These are phyloP conservation scores for Lissonota sp. DNA, from an alignment of 2,888 invertebrate species.

Conservation along the genomic window DNA sequence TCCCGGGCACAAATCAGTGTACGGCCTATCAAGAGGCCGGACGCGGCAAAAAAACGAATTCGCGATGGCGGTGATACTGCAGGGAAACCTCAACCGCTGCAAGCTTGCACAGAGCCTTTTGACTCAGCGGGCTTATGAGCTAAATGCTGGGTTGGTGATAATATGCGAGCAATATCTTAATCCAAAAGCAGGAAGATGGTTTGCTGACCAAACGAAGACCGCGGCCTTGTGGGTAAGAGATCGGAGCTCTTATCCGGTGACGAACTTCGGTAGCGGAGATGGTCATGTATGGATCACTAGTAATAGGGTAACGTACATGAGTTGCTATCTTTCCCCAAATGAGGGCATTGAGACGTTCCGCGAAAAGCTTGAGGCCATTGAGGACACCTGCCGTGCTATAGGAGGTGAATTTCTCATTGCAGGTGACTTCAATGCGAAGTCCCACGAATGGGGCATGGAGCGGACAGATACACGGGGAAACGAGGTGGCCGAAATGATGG, in stretches of 20 bases:
- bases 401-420: not conserved
- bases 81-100: constrained; percentile 7
- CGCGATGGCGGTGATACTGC: constrained; percentile 9
- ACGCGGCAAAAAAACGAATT: no score
- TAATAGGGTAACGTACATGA: constrained; percentile 32
- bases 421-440: no score
- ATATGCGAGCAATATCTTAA: constrained; percentile 45
- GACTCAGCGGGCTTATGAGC: not conserved
- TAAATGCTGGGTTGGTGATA: constrained; percentile 26
- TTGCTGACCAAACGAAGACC: not conserved
- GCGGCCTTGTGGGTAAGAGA: constrained; percentile 37
- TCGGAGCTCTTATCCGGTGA: not conserved
- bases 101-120: constrained; percentile 19
- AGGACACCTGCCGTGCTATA: not conserved
- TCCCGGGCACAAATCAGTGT: constrained; percentile 23
- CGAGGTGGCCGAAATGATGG: no score
- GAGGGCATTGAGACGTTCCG: constrained; percentile 30
- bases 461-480: no score
- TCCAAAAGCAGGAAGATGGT: not conserved
- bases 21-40: not conserved
- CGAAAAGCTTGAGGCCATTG: not conserved
- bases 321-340: constrained; percentile 55
- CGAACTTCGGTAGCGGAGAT: not conserved
- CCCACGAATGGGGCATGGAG: no score
- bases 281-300: constrained; percentile 37